Conservation (phyloP, 2,888 invertebrate genomes). For the Drosophila lutescens region DNA sequence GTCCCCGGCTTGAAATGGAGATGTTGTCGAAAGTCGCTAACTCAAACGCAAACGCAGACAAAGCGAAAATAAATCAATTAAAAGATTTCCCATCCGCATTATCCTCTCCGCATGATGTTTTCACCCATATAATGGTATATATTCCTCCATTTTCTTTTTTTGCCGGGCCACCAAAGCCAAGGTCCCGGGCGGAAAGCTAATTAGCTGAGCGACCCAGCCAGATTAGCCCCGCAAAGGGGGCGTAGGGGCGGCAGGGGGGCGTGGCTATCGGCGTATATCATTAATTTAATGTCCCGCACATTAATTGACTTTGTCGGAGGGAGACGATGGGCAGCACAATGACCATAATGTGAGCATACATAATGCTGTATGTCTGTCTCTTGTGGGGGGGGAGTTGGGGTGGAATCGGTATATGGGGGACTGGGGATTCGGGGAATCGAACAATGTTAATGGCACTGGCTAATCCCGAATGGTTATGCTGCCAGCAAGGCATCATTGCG, state of each 20-base stretch:
- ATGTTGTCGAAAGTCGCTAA: constrained; percentile 5
- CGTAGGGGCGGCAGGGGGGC: neutral
- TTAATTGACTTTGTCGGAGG: constrained; percentile 62
- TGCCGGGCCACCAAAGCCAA: constrained; percentile 20
- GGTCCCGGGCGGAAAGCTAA: constrained; percentile 36
- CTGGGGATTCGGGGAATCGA: neutral
- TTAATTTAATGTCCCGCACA: constrained; percentile 73
- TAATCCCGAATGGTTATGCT: constrained; percentile 8
- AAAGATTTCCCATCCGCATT: constrained; percentile 34
- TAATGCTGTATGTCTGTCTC: constrained; percentile 13
- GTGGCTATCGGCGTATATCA: constrained; percentile 65
- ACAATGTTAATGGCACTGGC: constrained; percentile 12
- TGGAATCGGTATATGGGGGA: neutral
- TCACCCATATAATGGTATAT: neutral
- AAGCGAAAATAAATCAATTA: constrained; percentile 60
- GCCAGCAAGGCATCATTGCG: constrained; percentile 3
- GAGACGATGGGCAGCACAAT: constrained; percentile 27
- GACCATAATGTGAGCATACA: constrained; percentile 42
- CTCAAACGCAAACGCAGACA: neutral
- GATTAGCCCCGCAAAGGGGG: constrained; percentile 29
- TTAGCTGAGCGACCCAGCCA: constrained; percentile 47
- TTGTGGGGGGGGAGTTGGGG: neutral
- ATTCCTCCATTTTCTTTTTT: constrained; percentile 11
- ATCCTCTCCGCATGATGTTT: constrained; percentile 2
- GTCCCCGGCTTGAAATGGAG: constrained; percentile 5